Evolutionary conservation across 1,140 invertebrate genomes (phyloP).

Genomic region (Varroa destructor): DNA sequence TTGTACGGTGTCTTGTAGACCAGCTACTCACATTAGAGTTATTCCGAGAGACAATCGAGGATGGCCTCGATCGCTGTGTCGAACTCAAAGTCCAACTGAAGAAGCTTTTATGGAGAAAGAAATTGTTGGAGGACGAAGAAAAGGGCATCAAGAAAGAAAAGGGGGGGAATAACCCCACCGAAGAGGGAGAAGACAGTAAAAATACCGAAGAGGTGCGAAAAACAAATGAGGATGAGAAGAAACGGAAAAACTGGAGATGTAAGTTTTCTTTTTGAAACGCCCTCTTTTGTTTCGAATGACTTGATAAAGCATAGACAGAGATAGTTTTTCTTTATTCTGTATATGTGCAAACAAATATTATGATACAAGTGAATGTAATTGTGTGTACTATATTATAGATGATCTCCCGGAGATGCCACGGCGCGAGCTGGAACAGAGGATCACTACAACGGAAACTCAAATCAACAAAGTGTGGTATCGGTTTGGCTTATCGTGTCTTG

Average conservation of each 20-base stretch:
- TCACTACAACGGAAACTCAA: constrained; percentile 4
- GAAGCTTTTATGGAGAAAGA: constrained; percentile 10
- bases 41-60: constrained; percentile 19
- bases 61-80: constrained; percentile 12
- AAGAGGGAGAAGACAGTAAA: neutral
- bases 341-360: too few species aligned
- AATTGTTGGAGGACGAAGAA: constrained; percentile 18
- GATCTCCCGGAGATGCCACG: constrained; percentile 19
- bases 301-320: too few species aligned
- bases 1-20: constrained; percentile 19
- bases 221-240: constrained; percentile 14
- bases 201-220: neutral
- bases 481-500: constrained; percentile 7
- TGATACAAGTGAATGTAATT: too few species aligned
- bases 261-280: too few species aligned
- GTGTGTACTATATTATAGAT: neutral
- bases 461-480: constrained; percentile 26
- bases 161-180: neutral
- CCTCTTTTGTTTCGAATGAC: too few species aligned
- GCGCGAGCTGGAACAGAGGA: neutral
- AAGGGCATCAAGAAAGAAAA: constrained; percentile 24
- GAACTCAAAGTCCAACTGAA: constrained; percentile 18
- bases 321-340: too few species aligned
- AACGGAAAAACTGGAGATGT: constrained; percentile 17
- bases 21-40: constrained; percentile 4